A percentile compares a stretch with the other conserved stretches of the same genome.
Conservation (phyloP, 2,888 invertebrate genomes). For the Xanthorhoe designata region DNA sequence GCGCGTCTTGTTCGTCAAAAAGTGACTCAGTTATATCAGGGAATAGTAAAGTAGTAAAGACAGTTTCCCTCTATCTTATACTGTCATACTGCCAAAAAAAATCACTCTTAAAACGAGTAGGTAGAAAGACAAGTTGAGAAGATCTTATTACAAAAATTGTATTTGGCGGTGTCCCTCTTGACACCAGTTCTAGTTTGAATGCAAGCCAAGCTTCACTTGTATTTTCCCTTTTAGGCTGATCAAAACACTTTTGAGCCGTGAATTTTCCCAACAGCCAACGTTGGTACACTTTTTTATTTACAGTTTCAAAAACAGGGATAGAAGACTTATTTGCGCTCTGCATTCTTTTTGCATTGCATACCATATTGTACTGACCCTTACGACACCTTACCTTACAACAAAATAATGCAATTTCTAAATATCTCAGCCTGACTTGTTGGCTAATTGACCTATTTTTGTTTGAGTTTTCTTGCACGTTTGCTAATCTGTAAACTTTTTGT, state of each 20-base stretch:
- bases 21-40: no score
- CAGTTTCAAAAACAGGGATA: conserved; percentile 34
- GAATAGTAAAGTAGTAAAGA: no score
- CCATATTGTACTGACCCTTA: neutral
- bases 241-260: conserved; percentile 62
- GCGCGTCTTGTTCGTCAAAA: no score
- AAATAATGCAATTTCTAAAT: neutral
- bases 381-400: neutral
- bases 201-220: conserved; percentile 56
- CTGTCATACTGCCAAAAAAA: no score
- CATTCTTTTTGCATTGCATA: conserved; percentile 12
- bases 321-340: no score
- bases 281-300: conserved; percentile 41
- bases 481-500: no score
- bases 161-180: conserved; percentile 46
- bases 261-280: conserved; percentile 48
- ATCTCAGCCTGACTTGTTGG: no score
- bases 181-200: conserved; percentile 60
- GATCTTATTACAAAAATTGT: neutral
- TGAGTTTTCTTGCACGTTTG: no score
- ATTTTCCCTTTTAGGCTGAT: conserved; percentile 64
- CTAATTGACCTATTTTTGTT: no score
- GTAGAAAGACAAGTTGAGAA: neutral
- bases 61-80: no score
- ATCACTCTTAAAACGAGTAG: no score